Percentiles rank a stretch among this genome's conserved stretches.
These are phyloP conservation scores for Stomatorhinus ivindoensis DNA, from an alignment of 2,113 vertebrate species.

Conservation along the genomic window DNA sequence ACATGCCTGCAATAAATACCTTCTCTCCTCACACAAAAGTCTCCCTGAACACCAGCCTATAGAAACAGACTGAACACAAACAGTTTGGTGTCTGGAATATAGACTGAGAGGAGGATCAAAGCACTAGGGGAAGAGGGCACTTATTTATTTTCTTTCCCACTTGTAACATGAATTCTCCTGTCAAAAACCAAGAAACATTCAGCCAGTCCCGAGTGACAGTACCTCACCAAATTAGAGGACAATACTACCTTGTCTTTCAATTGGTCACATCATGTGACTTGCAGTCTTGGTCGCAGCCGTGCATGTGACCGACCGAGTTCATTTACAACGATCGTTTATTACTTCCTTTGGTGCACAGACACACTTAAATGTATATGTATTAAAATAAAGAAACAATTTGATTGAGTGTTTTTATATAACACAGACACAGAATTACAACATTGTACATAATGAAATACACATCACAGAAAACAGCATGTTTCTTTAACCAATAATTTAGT, in stretches of 20 bases:
- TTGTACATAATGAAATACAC: slow-evolving; percentile 43
- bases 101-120: neutral
- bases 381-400: neutral
- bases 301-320: neutral
- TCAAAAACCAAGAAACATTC: neutral
- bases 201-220: neutral
- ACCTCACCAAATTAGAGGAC: neutral
- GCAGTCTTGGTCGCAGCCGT: neutral
- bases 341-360: neutral
- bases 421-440: slow-evolving; percentile 47
- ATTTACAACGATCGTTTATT: neutral
- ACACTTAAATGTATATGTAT: neutral
- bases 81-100: neutral
- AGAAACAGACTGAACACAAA: neutral
- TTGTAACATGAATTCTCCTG: neutral
- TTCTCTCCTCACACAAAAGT: neutral
- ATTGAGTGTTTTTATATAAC: slow-evolving; percentile 19
- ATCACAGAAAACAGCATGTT: slow-evolving; percentile 22
- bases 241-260: neutral
- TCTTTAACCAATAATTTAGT: neutral
- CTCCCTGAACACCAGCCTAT: neutral
- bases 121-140: neutral
- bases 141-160: neutral
- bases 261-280: neutral
- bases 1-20: neutral